Base-by-base conservation (phyloP, 2,888 invertebrate species). In the Callyntrura sp. region DNA sequence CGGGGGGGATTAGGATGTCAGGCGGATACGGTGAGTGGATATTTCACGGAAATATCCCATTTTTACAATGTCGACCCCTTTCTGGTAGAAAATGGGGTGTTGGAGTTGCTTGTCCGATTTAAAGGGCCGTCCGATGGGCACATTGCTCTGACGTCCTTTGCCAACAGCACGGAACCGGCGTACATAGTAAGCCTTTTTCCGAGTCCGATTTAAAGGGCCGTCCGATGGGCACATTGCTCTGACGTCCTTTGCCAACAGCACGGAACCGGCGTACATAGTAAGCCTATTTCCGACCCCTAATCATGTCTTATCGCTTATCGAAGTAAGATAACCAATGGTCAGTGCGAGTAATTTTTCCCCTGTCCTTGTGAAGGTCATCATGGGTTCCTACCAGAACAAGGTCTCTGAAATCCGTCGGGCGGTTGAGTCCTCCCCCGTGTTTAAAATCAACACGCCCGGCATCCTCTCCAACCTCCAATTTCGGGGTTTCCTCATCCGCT, bases 341-440 rank as follows among this genome's bases (percentile, higher is more conserved):
- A 60, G 12, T n/a, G n/a, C 1, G 14, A 51, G n/a, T 70, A 12
- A 62, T 23, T 11, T 35, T 73, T 23, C n/a, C n/a, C n/a, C n/a
- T n/a, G n/a, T n/a, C n/a, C n/a, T n/a, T n/a, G n/a, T n/a, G 57
- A 78, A 92, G 92, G 90, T 92, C 17, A 90, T 92, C 11, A 57
- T 92, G 70, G 92, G 92, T 28, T 90, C 92, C 12, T 85, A 91
- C 48, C 65, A 85, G 0, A 92, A 92, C 70, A 89, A 62, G 62
- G 23, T 90, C 12, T 91, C 92, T 0, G 92, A 92, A 62, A 91
- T 92, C 23, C 89, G 91, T 8, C 86, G 85, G 14, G 78, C n/a
- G 12, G 62, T 76, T 1, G 45, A 48, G 9, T 79, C 79, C 11
- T 0, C 14, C n/a, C 70, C 88, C 4, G 90, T 90, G 14, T 91